phyloP scores from a whole-genome alignment of 2,113 vertebrate species.

The Australoheros scitulus region DNA sequence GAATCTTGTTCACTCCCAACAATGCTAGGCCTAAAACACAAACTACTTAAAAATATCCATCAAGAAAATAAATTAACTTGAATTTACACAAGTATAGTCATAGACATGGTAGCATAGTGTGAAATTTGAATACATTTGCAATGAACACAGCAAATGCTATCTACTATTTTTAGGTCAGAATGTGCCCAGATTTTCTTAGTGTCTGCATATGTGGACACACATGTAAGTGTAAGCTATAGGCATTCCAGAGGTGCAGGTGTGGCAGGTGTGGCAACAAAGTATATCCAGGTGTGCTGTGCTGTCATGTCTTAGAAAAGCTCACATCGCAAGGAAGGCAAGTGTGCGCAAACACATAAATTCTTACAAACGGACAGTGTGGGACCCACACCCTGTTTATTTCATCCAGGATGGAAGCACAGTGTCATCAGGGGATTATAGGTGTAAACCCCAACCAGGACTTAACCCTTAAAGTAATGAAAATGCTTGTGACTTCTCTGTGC shows the following conservation, averaged over 20 bases:
- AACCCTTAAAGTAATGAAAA: conserved; percentile 41
- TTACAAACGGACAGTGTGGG: conserved; percentile 56
- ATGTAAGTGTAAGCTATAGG: conserved; percentile 19
- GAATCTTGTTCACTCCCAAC: neutral
- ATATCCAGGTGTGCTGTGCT: conserved; percentile 60
- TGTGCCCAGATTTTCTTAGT: neutral
- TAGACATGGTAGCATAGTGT: neutral
- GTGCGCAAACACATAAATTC: conserved; percentile 39
- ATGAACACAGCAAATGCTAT: neutral
- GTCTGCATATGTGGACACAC: conserved; percentile 27
- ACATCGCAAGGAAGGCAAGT: conserved; percentile 6
- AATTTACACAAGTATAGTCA: too few species aligned
- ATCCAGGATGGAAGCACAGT: conserved; percentile 54
- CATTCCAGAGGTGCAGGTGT: conserved; percentile 72
- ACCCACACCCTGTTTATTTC: conserved; percentile 67
- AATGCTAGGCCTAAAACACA: neutral
- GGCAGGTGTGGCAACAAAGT: conserved; percentile 58
- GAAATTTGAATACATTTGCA: neutral
- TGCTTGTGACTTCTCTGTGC: neutral
- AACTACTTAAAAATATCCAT: neutral
- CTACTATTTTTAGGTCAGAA: neutral
- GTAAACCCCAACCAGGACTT: conserved; percentile 23
- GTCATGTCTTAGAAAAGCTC: conserved; percentile 53
- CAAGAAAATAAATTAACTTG: too few species aligned
- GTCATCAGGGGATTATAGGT: conserved; percentile 61